Evolutionary conservation across 35 echinoderm and acorn worm genomes (phyloP).

Genomic region (Holothuria glaberrima): DNA sequence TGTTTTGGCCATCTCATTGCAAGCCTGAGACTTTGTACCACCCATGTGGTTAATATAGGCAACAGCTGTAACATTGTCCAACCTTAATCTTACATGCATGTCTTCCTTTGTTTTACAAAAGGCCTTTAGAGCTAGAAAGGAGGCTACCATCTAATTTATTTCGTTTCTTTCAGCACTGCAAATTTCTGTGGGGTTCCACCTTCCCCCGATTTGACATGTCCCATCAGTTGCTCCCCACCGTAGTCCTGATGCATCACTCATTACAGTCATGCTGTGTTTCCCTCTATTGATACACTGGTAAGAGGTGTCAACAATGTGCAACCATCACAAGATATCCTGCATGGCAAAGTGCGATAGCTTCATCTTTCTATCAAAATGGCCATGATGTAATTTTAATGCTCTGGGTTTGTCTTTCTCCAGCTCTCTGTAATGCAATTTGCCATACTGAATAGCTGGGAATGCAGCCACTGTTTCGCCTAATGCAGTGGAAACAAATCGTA

Average conservation of each 20-base stretch:
- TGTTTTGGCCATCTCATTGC: conserved; percentile 68
- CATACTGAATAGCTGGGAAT: not conserved
- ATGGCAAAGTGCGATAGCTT: conserved; percentile 50
- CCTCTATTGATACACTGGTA: conserved; percentile 18
- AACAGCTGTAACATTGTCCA: conserved; percentile 83
- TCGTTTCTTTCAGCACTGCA: conserved; percentile 8
- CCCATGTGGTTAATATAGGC: conserved; percentile 21
- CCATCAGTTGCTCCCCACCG: conserved; percentile 78
- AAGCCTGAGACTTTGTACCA: conserved; percentile 61
- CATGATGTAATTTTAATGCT: not conserved
- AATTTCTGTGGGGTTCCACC: conserved; percentile 63
- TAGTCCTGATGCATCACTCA: conserved; percentile 69
- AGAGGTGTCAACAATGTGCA: conserved; percentile 29
- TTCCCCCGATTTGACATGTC: conserved; percentile 44
- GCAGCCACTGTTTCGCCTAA: not conserved
- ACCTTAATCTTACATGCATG: conserved; percentile 65
- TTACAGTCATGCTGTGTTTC: conserved; percentile 56
- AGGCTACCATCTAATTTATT: conserved; percentile 70
- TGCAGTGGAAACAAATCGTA: not conserved
- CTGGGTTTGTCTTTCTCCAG: not conserved
- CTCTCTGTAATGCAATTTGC: not conserved
- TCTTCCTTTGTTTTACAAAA: conserved; percentile 60
- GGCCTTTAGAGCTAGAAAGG: conserved; percentile 58
- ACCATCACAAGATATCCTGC: conserved; percentile 69
- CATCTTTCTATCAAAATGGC: conserved; percentile 58